Conservation (phyloP, 2,113 vertebrate species). For the Syngnathoides biaculeatus region DNA sequence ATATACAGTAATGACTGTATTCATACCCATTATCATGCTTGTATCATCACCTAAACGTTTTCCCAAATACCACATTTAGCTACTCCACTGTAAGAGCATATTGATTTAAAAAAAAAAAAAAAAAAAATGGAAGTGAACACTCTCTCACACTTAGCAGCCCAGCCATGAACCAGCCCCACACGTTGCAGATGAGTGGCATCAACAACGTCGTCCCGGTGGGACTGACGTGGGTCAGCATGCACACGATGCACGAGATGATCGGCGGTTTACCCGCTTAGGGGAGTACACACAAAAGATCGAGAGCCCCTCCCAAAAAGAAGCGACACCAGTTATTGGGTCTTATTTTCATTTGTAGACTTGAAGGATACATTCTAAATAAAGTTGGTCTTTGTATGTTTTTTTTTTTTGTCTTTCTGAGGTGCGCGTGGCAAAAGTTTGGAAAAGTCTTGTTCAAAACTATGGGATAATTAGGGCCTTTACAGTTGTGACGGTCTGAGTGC, state of each 20-base stretch:
- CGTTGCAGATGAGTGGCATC: constrained; percentile 46
- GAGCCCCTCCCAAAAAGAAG: background rate
- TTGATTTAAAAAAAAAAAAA: no score
- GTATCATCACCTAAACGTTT: background rate
- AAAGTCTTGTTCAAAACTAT: background rate
- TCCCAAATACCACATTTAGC: background rate
- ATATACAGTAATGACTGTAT: background rate
- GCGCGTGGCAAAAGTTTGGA: background rate
- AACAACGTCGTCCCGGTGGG: constrained; percentile 31
- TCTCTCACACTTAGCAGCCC: constrained; percentile 46
- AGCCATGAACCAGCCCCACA: constrained; percentile 33
- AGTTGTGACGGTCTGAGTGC: no score
- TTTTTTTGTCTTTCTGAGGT: background rate
- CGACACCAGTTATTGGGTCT: no score
- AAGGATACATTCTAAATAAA: no score
- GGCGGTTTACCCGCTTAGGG: constrained; percentile 25
- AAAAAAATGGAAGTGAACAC: constrained; percentile 24
- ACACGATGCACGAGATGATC: constrained; percentile 41
- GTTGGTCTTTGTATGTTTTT: no score
- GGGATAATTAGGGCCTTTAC: background rate
- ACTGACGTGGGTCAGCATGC: constrained; percentile 56
- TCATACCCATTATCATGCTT: background rate
- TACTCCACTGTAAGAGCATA: constrained; percentile 7
- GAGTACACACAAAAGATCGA: background rate
- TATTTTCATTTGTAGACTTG: no score